Base-by-base conservation (phyloP, 2,888 invertebrate genomes). In the Eurytoma adleriae region DNA sequence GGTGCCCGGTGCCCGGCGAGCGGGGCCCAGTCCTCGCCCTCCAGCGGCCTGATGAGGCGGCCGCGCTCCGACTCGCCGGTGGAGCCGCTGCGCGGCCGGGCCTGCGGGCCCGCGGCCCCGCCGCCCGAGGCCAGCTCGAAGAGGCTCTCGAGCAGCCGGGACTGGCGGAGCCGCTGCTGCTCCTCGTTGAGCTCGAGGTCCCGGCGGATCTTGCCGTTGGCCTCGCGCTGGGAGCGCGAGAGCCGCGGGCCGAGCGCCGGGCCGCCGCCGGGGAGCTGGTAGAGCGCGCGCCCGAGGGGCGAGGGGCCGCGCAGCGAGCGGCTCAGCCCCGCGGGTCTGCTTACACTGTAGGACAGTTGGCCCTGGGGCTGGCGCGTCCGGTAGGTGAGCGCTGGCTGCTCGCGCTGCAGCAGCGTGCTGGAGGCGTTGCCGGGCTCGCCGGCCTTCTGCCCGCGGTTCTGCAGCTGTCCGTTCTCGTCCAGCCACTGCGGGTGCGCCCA, bases 381-480 rank as follows among this genome's bases (percentile, higher is more conserved):
- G 78, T 82, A 85, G 87, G 85, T 86, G 70, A 85, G 84, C 48
- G 84, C 85, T 24, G 74, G 85, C 71, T 72, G 85, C 76, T 40
- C 40, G 66, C 76, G 76, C 54, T 76, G 69, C 14, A 75, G 74
- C 18, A 62, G 56, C 1, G 66, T 4, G 78, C 72, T 83, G 70
- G 62, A 83, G 18, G 10, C 27, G 82, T 20, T 13, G 64, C 18
- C 7, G 16, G 27, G 2, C 4, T 61, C 24, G 62, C n/a, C 30
- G 40, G n/a, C n/a, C 30, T 61, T 57, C 78, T n/a, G 52, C 56
- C 10, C 59, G 50, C 67, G 79, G 2, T n/a, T 30, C 70, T 78
- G 79, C 12, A 76, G 84, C 73, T 93, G 93, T 85, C 94, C 94
- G 92, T 95, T 94, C 92, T 95, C 95, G 91, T 95, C 95, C 93